Evolutionary conservation across 2,888 invertebrate species (phyloP).

Genomic region (Crematogaster levior): DNA sequence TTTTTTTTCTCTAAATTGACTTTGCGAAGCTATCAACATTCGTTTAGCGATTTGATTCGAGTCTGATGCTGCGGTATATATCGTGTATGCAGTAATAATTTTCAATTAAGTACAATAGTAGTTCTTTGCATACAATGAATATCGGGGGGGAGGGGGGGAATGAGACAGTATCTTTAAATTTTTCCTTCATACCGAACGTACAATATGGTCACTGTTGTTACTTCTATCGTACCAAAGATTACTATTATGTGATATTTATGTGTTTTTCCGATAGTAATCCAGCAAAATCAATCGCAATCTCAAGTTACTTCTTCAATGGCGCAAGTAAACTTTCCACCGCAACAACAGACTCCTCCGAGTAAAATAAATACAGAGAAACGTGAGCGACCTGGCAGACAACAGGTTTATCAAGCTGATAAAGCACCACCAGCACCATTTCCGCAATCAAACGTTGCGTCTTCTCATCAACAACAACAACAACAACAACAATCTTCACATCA

Average conservation of each 20-base stretch:
- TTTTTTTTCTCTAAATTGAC: too few relatives aligned
- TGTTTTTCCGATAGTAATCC: conserved; percentile 60
- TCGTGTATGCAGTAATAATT: background rate
- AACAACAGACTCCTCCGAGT: conserved; percentile 77
- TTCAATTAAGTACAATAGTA: background rate
- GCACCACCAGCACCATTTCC: conserved; percentile 84
- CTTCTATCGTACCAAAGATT: too few relatives aligned
- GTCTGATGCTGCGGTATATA: background rate
- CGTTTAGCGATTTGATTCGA: background rate
- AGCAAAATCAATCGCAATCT: conserved; percentile 73
- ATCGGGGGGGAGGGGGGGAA: too few relatives aligned
- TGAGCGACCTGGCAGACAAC: conserved; percentile 83
- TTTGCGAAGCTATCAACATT: background rate
- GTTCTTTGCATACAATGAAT: background rate
- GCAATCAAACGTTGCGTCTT: conserved; percentile 79
- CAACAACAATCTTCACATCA: conserved; percentile 76
- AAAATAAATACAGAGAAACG: conserved; percentile 83
- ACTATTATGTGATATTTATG: too few relatives aligned
- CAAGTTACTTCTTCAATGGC: conserved; percentile 75
- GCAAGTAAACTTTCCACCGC: conserved; percentile 76
- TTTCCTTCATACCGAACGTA: background rate
- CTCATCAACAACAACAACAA: conserved; percentile 74
- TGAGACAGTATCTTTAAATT: too few relatives aligned
- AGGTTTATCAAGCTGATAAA: conserved; percentile 82
- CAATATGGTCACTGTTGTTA: too few relatives aligned